Conservation (phyloP, 2,888 invertebrate genomes). For the Apeira syringaria region DNA sequence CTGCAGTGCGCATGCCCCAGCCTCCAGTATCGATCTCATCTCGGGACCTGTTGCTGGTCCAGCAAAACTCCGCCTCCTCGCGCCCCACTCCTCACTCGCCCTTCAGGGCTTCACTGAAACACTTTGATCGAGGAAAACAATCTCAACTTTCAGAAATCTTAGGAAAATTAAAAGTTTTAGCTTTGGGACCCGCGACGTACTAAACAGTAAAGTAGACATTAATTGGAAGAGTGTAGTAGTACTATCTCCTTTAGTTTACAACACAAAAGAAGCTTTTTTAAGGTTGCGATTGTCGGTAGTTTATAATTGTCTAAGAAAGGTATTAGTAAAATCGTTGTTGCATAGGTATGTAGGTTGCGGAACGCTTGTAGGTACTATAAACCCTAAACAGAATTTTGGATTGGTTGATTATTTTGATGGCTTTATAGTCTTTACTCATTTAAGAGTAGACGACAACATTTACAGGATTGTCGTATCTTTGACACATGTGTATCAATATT, state of each 20-base stretch:
- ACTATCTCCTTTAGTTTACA: conserved; percentile 14
- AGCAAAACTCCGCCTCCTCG: conserved; percentile 48
- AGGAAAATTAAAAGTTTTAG: conserved; percentile 67
- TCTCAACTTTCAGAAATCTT: conserved; percentile 74
- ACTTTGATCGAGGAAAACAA: conserved; percentile 73
- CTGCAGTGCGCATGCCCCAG: conserved; percentile 70
- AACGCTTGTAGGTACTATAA: too few relatives aligned
- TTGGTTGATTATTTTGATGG: too few relatives aligned
- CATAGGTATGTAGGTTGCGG: too few relatives aligned
- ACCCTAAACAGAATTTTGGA: too few relatives aligned
- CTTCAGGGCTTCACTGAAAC: conserved; percentile 46
- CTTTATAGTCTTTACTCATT: too few relatives aligned
- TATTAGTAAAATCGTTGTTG: too few relatives aligned
- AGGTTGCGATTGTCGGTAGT: too few relatives aligned
- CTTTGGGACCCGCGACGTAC: conserved; percentile 23
- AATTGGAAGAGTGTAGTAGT: conserved; percentile 30
- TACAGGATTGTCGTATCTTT: too few relatives aligned
- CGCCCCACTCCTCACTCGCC: conserved; percentile 33
- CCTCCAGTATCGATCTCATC: conserved; percentile 70
- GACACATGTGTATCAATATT: too few relatives aligned
- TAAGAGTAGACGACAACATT: too few relatives aligned
- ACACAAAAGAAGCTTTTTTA: conserved; percentile 3
- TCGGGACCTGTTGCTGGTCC: conserved; percentile 71
- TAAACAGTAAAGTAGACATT: conserved; percentile 36
- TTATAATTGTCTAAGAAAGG: too few relatives aligned